phyloP scores from a whole-genome alignment of 2,888 invertebrate species.

The Orthonevra nobilis region DNA sequence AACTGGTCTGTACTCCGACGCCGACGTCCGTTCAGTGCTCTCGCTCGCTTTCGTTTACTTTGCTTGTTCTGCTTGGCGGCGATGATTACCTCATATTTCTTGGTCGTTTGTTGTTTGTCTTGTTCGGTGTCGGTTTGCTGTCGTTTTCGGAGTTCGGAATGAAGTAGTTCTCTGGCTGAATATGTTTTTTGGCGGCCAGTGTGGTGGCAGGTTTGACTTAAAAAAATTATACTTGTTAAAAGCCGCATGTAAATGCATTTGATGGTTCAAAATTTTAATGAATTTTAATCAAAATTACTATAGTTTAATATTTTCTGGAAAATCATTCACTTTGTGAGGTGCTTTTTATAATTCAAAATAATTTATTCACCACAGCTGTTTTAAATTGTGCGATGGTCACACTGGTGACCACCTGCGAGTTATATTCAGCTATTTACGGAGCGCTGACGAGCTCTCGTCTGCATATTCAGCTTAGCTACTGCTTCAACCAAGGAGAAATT shows the following conservation, averaged over 20 bases:
- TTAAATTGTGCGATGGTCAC: too few species aligned
- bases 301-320: too few species aligned
- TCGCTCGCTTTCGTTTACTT: slow-evolving; percentile 63
- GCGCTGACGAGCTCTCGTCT: slow-evolving; percentile 7
- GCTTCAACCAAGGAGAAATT: slow-evolving; percentile 5
- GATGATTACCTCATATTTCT: slow-evolving; percentile 58
- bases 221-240: too few species aligned
- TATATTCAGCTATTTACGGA: slow-evolving; percentile 30
- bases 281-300: too few species aligned
- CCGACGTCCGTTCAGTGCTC: slow-evolving; percentile 58
- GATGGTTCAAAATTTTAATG: too few species aligned
- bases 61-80: slow-evolving; percentile 19
- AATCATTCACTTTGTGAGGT: too few species aligned
- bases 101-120: slow-evolving; percentile 9
- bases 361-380: too few species aligned
- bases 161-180: slow-evolving; percentile 27
- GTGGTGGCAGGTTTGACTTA: too few species aligned
- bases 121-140: slow-evolving; percentile 1
- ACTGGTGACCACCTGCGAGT: slow-evolving; percentile 62
- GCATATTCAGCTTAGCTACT: slow-evolving; percentile 44
- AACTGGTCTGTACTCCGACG: slow-evolving; percentile 51
- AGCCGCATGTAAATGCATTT: too few species aligned
- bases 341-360: too few species aligned
- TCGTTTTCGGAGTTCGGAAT: slow-evolving; percentile 64
- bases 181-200: too few species aligned